A percentile compares a stretch with the other conserved stretches of the same genome.
Evolutionary conservation across 2,113 vertebrate species (phyloP).

Genomic region (Apodemus sylvaticus): DNA sequence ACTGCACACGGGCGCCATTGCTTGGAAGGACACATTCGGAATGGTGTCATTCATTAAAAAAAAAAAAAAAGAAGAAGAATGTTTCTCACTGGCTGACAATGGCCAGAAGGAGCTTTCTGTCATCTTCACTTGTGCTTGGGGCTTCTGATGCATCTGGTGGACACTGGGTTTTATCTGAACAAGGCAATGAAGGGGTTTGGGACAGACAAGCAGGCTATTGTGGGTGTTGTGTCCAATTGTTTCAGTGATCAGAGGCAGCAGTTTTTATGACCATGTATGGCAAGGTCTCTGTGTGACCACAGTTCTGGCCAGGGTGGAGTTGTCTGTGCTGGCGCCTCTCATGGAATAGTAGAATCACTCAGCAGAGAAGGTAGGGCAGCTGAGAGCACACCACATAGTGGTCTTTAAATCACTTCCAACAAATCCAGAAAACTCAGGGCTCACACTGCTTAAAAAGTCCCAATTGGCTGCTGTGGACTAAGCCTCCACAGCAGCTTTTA

Average conservation of each 20-base stretch:
- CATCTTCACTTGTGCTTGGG: conserved; percentile 78
- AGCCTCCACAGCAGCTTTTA: conserved; percentile 87
- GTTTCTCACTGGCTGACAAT: conserved; percentile 86
- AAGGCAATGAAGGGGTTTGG: conserved; percentile 78
- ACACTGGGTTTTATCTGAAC: conserved; percentile 87
- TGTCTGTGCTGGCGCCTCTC: conserved; percentile 88
- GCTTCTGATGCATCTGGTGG: conserved; percentile 89
- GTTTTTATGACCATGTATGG: no score
- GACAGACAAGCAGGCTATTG: no score
- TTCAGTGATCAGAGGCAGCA: no score
- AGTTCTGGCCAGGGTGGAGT: conserved; percentile 87
- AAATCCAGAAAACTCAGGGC: conserved; percentile 87
- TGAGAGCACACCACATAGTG: conserved; percentile 87
- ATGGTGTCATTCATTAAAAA: conserved; percentile 16
- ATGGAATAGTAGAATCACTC: conserved; percentile 86
- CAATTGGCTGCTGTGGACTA: conserved; percentile 88
- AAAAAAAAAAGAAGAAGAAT: fast-evolving
- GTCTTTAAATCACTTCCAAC: conserved; percentile 88
- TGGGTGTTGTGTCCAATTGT: no score
- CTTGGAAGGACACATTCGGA: neutral
- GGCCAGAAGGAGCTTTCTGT: conserved; percentile 84
- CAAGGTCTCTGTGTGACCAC: conserved; percentile 75
- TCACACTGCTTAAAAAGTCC: conserved; percentile 87
- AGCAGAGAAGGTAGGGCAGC: conserved; percentile 86
- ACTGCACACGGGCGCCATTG: conserved; percentile 44